Percentiles rank a stretch among this genome's conserved stretches.
phyloP scores from a whole-genome alignment of 2,888 invertebrate genomes.

The Hyposoter didymator region DNA sequence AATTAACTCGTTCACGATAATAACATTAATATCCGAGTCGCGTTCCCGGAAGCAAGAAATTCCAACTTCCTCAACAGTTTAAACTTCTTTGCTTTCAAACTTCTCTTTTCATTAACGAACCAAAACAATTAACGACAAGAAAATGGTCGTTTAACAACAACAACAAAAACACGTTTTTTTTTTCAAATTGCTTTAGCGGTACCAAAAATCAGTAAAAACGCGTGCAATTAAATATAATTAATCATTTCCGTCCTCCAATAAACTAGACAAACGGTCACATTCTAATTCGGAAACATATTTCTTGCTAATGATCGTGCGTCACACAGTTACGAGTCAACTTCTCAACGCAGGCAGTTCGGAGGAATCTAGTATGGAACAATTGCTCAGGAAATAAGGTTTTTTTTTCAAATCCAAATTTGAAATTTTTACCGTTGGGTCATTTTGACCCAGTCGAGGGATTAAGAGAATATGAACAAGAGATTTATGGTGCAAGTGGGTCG shows the following conservation, averaged over 20 bases:
- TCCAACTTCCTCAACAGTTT: neutral
- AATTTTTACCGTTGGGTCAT: too few relatives aligned
- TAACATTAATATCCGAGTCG: neutral
- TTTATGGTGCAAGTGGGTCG: too few relatives aligned
- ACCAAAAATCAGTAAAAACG: neutral
- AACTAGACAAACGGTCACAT: neutral
- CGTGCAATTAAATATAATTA: neutral
- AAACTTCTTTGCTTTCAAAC: neutral
- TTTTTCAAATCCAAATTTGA: too few relatives aligned
- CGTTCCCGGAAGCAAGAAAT: neutral
- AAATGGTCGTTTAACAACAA: neutral
- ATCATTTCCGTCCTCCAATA: neutral
- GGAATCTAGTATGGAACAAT: neutral
- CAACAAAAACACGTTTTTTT: neutral
- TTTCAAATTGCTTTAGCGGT: neutral
- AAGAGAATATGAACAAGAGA: too few relatives aligned
- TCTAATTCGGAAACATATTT: slow-evolving; percentile 2
- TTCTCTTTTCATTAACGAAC: neutral
- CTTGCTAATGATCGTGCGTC: neutral
- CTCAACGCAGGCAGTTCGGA: neutral
- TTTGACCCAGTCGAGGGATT: too few relatives aligned
- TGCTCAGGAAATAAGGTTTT: neutral
- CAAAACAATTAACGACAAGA: neutral
- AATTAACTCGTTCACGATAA: neutral
- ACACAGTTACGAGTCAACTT: neutral